A percentile compares a stretch with the other conserved stretches of the same genome.
Conservation (phyloP, 2,113 vertebrate genomes). For the Girardinichthys multiradiatus region DNA sequence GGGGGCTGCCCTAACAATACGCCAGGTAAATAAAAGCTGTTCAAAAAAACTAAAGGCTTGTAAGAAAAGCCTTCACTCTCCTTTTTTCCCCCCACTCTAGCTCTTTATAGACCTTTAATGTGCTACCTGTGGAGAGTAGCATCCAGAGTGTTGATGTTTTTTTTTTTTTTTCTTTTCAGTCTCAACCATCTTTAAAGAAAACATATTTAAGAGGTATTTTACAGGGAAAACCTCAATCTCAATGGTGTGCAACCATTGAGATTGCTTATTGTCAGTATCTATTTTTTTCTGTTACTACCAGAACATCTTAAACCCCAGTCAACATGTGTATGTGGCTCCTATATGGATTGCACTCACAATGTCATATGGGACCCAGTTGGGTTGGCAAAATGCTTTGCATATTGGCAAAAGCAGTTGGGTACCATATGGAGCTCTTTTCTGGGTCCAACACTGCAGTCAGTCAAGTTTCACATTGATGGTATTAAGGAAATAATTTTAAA, state of each 20-base stretch:
- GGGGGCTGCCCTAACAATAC: conserved; percentile 32
- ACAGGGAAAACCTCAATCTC: not conserved
- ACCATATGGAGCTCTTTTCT: not conserved
- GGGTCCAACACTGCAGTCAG: not conserved
- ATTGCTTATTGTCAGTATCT: no score
- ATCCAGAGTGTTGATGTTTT: not conserved
- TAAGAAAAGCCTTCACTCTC: conserved; percentile 1
- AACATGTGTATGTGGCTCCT: no score
- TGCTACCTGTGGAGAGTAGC: conserved; percentile 21
- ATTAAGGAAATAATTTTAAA: not conserved
- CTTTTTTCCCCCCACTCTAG: not conserved
- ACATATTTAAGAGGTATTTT: not conserved
- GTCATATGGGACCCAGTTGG: not conserved
- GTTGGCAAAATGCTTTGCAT: not conserved
- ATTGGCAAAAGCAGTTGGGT: not conserved
- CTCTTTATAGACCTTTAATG: conserved; percentile 7
- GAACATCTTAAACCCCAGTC: not conserved
- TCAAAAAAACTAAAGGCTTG: conserved; percentile 8
- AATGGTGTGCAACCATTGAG: not conserved
- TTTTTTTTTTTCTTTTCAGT: not conserved
- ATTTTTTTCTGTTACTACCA: no score
- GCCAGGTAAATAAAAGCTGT: conserved; percentile 1
- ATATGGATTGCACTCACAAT: not conserved
- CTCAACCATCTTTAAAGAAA: not conserved
- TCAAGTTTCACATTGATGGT: no score